These are phyloP conservation scores for Carcharodon carcharias DNA, from an alignment of 2,797 vertebrate genomes.

Conservation along the genomic window DNA sequence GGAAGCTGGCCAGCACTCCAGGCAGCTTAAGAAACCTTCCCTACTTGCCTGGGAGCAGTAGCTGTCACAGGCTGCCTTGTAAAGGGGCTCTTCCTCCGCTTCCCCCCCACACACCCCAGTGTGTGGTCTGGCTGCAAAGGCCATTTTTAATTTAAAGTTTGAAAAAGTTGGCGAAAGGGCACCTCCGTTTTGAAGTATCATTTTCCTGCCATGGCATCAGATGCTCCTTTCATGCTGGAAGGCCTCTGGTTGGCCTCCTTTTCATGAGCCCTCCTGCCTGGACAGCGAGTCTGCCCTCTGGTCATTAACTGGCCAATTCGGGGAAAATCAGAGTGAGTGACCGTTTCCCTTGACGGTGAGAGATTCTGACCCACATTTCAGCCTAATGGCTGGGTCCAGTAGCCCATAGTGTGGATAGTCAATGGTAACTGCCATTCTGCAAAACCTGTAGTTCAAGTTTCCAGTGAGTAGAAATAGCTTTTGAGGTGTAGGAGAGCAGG, in stretches of 20 bases:
- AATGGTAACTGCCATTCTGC: not conserved
- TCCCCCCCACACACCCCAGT: not conserved
- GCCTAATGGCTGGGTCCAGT: too few relatives aligned
- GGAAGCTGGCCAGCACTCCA: not conserved
- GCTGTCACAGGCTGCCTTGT: too few relatives aligned
- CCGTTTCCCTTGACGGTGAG: too few relatives aligned
- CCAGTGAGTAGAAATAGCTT: not conserved
- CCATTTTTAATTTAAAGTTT: not conserved
- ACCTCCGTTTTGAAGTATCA: not conserved
- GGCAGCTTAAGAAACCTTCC: too few relatives aligned
- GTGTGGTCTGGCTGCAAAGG: not conserved
- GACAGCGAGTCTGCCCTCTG: too few relatives aligned
- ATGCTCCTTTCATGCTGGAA: not conserved
- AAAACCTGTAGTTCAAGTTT: not conserved
- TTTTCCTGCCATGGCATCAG: not conserved
- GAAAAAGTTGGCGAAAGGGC: too few relatives aligned
- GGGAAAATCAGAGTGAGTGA: too few relatives aligned
- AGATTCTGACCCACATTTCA: not conserved
- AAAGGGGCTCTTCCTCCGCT: too few relatives aligned
- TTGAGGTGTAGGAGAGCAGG: not conserved
- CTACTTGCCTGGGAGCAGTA: not conserved
- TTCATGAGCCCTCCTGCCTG: not conserved
- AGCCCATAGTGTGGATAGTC: not conserved
- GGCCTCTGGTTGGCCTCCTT: too few relatives aligned
- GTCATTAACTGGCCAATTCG: not conserved